phyloP scores from a whole-genome alignment of 2,113 vertebrate species.

The Symphodus melops region DNA sequence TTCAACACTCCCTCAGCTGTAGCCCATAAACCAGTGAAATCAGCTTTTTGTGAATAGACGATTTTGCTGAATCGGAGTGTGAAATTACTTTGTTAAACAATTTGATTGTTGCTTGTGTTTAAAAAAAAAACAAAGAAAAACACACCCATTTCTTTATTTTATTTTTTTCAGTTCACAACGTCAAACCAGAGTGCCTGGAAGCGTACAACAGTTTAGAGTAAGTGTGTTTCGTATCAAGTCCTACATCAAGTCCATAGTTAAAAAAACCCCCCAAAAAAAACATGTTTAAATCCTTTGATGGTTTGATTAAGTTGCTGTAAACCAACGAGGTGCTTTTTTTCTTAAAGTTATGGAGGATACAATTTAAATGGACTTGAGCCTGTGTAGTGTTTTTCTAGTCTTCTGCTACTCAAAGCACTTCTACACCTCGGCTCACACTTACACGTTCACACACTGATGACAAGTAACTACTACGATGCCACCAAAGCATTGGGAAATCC shows the following conservation, averaged over 20 bases:
- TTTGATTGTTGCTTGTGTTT: conserved; percentile 57
- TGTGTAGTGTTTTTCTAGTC: too few relatives aligned
- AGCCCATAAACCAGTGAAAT: conserved; percentile 63
- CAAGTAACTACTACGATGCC: too few relatives aligned
- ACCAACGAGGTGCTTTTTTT: neutral
- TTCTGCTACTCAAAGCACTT: too few relatives aligned
- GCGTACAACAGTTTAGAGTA: conserved; percentile 94
- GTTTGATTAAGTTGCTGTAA: neutral
- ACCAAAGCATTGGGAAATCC: too few relatives aligned
- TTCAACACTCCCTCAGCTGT: conserved; percentile 54
- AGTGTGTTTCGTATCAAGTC: conserved; percentile 65
- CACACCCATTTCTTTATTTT: conserved; percentile 13
- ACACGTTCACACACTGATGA: too few relatives aligned
- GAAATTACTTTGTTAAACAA: conserved; percentile 73
- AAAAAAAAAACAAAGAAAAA: conserved; percentile 7
- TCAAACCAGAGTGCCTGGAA: conserved; percentile 95
- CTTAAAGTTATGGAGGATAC: neutral
- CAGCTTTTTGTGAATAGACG: conserved; percentile 56
- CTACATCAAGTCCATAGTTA: neutral
- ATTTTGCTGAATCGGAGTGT: conserved; percentile 67
- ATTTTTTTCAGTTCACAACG: conserved; percentile 90
- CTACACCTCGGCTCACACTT: too few relatives aligned
- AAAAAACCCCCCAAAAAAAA: too few relatives aligned
- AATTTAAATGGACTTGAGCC: neutral
- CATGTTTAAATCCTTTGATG: too few relatives aligned